Base-by-base conservation (phyloP, 2,888 invertebrate genomes). In the Idaea aversata region DNA sequence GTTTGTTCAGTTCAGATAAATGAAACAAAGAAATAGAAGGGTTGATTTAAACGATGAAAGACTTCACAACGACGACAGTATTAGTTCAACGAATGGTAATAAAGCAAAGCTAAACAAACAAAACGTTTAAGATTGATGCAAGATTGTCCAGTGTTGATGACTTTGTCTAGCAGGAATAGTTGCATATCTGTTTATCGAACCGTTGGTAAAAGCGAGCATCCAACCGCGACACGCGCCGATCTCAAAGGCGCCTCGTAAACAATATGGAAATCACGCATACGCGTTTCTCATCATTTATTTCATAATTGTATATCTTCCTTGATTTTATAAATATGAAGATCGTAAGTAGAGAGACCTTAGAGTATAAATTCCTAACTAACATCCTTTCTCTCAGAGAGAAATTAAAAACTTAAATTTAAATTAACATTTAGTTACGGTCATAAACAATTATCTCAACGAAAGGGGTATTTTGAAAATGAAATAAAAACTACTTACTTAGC, bases 121-220 rank as follows among this genome's bases (percentile, higher is more conserved):
- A 25, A 25, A 25, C 25, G 25, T 25, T 25, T 25, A 25, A 25
- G 25, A 25, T 25, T 25, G 25, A 25, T 25, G 4, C 47, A 4
- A 13, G 7, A 13, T 47, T 59, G 34, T 34, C 3, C 34, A 59
- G 16, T 16, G 59, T 59, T 59, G 59, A 16, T 57, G 25, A 57
- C 38, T 25, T 25, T 61, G 35, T 15, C 6, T 38, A 16, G 61
- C 7, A 36, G 5, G 61, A 34, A 13, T 70, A 77, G 74, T 77
- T 81, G 81, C 83, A 83, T 79, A 67, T 78, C 81, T 87, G 87
- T 71, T 83, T 85, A 83, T 76, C 82, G 80, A 82, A 83, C 80
- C 89, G 88, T 88, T 82, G 71, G 90, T 81, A 91, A 92, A 89
- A 92, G 92, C 83, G 79, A 13, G 80, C 87, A 79, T 69, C 89